Evolutionary conservation across 2,797 vertebrate species (phyloP).

Genomic region (Ambastaia sidthimunki): DNA sequence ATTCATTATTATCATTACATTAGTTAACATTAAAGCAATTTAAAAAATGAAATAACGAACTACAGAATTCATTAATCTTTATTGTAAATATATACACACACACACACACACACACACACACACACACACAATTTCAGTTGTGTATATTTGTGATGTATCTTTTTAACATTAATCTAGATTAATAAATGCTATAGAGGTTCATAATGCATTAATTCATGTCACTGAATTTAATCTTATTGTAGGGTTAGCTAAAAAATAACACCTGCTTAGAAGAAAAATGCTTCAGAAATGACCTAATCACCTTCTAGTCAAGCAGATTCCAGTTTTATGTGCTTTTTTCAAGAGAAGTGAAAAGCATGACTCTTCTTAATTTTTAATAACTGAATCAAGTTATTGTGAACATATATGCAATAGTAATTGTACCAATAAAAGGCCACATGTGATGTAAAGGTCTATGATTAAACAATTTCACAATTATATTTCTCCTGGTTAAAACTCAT

Average conservation of each 20-base stretch:
- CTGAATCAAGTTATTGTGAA: no score
- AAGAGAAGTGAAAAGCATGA: no score
- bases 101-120: neutral
- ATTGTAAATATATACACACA: neutral
- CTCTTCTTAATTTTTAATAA: no score
- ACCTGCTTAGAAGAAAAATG: neutral
- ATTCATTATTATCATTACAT: neutral
- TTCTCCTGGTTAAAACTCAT: neutral
- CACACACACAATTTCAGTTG: neutral
- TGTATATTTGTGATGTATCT: no score
- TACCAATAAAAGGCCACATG: no score
- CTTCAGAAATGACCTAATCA: neutral
- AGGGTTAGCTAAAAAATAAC: slow-evolving; percentile 42
- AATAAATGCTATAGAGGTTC: neutral
- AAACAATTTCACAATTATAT: no score
- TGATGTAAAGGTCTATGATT: no score
- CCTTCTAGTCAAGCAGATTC: neutral
- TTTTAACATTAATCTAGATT: neutral
- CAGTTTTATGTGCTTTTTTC: neutral
- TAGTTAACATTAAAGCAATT: neutral
- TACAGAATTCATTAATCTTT: neutral
- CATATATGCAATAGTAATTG: no score
- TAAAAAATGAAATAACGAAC: neutral
- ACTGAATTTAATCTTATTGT: neutral
- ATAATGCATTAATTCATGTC: neutral